Conservation (phyloP, 2,113 vertebrate species). For the Seriola quinqueradiata region DNA sequence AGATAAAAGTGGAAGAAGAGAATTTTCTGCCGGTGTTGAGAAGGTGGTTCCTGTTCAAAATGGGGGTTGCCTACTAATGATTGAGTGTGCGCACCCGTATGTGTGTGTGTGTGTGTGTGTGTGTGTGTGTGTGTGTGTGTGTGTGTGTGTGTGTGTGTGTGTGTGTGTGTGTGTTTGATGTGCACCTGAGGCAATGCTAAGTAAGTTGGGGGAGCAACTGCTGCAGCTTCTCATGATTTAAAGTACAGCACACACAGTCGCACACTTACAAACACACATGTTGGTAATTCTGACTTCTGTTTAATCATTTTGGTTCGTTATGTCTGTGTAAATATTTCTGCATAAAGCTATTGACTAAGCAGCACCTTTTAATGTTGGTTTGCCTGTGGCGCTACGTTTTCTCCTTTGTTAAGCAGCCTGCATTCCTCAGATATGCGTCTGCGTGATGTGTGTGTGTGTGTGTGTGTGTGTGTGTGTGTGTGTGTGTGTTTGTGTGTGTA, state of each 20-base stretch:
- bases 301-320: slow-evolving; percentile 38
- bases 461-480: background rate
- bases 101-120: background rate
- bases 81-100: background rate
- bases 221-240: slow-evolving; percentile 48
- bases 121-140: background rate
- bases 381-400: background rate
- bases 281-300: slow-evolving; percentile 20
- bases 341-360: slow-evolving; percentile 48
- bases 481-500: background rate
- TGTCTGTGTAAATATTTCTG: slow-evolving; percentile 35
- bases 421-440: background rate
- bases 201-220: slow-evolving; percentile 46
- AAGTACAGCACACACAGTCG: slow-evolving; percentile 4
- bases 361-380: slow-evolving; percentile 25
- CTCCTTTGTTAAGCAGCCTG: background rate
- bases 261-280: slow-evolving; percentile 21
- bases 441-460: background rate
- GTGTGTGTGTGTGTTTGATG: slow-evolving; percentile 40
- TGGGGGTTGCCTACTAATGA: slow-evolving; percentile 69
- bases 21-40: slow-evolving; percentile 33
- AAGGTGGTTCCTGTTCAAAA: slow-evolving; percentile 59
- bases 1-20: slow-evolving; percentile 22
- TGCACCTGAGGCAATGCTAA: slow-evolving; percentile 61
- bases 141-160: slow-evolving; percentile 4